Evolutionary conservation across 1,140 invertebrate genomes (phyloP).

Genomic region (Aphelenchoides avenae): DNA sequence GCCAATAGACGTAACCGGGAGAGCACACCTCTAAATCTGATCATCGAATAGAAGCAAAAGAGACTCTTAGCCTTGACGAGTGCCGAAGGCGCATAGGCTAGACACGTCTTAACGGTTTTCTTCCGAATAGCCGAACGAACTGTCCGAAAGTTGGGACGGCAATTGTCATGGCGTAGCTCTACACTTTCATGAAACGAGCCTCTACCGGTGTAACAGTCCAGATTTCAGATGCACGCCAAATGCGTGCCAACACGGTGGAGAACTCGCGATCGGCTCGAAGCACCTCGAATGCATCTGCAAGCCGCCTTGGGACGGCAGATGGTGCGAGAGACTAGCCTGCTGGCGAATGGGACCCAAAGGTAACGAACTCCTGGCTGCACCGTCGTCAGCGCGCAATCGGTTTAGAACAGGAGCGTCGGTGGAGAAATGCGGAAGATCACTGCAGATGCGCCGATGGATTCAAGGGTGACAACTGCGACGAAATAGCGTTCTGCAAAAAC

Average conservation of each 20-base stretch:
- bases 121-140: too few relatives aligned
- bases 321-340: conserved; percentile 40
- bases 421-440: conserved; percentile 35
- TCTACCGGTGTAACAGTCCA: not conserved
- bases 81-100: too few relatives aligned
- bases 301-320: conserved; percentile 44
- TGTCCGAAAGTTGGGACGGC: not conserved
- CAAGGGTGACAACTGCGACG: conserved; percentile 44
- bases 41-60: too few relatives aligned
- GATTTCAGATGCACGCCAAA: conserved; percentile 32
- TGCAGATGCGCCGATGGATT: conserved; percentile 33
- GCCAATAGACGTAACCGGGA: too few relatives aligned
- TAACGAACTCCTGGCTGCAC: too few relatives aligned
- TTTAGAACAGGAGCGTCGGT: conserved; percentile 39
- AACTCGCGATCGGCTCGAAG: conserved; percentile 27
- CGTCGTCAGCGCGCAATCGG: not conserved
- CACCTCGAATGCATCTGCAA: conserved; percentile 47
- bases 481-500: conserved; percentile 31
- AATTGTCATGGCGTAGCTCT: not conserved
- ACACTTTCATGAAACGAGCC: too few relatives aligned
- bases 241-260: conserved; percentile 39
- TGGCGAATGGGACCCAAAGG: conserved; percentile 46
- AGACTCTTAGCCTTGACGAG: too few relatives aligned
- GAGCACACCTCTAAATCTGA: too few relatives aligned
- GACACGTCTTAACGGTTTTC: too few relatives aligned